phyloP scores from a whole-genome alignment of 2,888 invertebrate genomes.

The Hartigia nigra region DNA sequence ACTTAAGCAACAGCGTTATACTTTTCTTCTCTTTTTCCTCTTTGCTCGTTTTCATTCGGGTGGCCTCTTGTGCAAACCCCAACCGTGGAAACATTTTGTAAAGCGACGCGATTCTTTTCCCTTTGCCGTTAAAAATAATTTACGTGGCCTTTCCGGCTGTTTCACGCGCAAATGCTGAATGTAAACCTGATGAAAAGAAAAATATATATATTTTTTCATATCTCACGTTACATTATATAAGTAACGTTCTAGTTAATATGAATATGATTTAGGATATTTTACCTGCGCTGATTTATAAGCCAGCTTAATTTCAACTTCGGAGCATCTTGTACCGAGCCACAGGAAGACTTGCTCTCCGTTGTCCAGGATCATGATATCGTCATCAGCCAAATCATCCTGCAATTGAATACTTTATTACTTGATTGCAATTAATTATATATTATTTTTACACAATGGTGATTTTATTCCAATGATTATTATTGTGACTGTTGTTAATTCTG shows the following conservation, averaged over 20 bases:
- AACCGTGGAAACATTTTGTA: constrained; percentile 98
- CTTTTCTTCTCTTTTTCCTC: neutral
- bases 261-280: constrained; percentile 38
- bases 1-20: neutral
- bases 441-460: neutral
- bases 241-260: no score
- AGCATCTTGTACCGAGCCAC: constrained; percentile 96
- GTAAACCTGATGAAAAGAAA: constrained; percentile 80
- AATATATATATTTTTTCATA: constrained; percentile 5
- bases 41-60: constrained; percentile 71
- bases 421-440: neutral
- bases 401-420: constrained; percentile 59
- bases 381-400: constrained; percentile 97
- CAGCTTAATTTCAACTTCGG: constrained; percentile 98
- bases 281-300: constrained; percentile 99
- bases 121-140: constrained; percentile 93
- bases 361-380: constrained; percentile 99
- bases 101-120: constrained; percentile 96
- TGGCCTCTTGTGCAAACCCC: constrained; percentile 90
- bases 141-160: constrained; percentile 90
- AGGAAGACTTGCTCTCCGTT: constrained; percentile 98
- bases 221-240: neutral
- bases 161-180: constrained; percentile 97
- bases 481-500: neutral
- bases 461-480: neutral